Percentiles rank a stretch among this genome's conserved stretches.
These are phyloP conservation scores for Micromussa lordhowensis DNA, from an alignment of 92 coral and sea anemone species.

Conservation along the genomic window DNA sequence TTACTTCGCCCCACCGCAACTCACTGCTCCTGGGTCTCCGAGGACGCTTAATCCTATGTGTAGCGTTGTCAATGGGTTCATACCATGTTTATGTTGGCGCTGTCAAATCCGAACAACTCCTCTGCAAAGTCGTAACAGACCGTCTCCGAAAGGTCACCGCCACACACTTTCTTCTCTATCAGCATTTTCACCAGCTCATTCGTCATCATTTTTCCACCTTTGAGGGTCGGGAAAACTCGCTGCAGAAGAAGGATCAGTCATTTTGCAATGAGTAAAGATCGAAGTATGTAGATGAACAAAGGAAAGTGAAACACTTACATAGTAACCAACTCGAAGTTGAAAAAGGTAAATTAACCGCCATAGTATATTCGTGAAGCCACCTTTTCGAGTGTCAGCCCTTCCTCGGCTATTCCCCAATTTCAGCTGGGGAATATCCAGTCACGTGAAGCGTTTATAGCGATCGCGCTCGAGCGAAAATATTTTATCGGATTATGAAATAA, in stretches of 20 bases:
- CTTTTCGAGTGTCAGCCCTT: no score
- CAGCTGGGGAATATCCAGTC: no score
- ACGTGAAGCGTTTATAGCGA: no score
- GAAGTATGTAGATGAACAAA: not conserved
- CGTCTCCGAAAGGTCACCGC: conserved; percentile 60
- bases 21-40: not conserved
- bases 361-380: no score
- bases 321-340: no score
- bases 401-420: no score
- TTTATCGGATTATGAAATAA: no score
- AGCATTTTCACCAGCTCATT: conserved; percentile 59
- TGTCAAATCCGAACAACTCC: conserved; percentile 81
- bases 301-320: no score
- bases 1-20: no score
- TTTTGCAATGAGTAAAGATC: not conserved
- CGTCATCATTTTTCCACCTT: conserved; percentile 67
- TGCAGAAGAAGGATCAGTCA: conserved; percentile 24
- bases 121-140: conserved; percentile 79
- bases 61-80: not conserved
- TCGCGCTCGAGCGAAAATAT: no score
- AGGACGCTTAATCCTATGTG: not conserved
- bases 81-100: conserved; percentile 87
- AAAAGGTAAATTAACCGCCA: no score
- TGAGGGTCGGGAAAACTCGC: conserved; percentile 76
- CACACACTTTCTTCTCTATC: conserved; percentile 75